Evolutionary conservation across 2,797 vertebrate species (phyloP), one percentile per base, ranked within the genome.

Genomic region (Hydrolagus colliei): DNA sequence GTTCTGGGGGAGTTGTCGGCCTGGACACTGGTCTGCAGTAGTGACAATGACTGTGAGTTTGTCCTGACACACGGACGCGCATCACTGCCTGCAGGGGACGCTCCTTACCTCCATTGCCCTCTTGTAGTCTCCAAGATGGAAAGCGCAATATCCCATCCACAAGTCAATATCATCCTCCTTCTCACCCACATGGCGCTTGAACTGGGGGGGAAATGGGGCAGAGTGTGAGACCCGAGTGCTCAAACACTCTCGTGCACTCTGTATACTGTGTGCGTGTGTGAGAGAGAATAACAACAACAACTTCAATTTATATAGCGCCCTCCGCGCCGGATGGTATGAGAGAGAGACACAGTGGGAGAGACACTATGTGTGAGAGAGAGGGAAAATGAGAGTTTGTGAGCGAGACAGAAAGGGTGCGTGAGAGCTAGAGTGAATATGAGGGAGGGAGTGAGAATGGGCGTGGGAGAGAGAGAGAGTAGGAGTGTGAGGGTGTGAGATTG

Each of bases 121-220:
- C 91, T 95, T 97, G 89, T 98, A 96, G 92, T 99, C 97, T 41
- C 97, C 96, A 89, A 99, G 87, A 88, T 99, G 98, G 91, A 99
- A 99, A 13, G 97, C 95, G 52, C 96, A 97, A 90, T 97, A 99
- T 74, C 96, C 95, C 4, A 97, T 95, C 97, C 97, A 99, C 79
- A 97, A 93, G 87, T 94, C 95, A 2, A 93, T 87, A 88, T 97
- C 93, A 52, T 97, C 93, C 88, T 96, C 94, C 88, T 94, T 92
- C 87, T 96, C 95, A 0, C 96, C 96, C 80, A 94, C 93, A 62
- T 95, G 95, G 86, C 94, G 94, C 88, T 98, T 96, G 91, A 99
- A 99, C 98, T 99, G 89, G 5, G 27, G 67, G 71, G 76, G 0
- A 9, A 78, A 20, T 85, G 68, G 87, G 86, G 87, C 68, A 71